A percentile compares a stretch with the other conserved stretches of the same genome.
Evolutionary conservation across 2,888 invertebrate species (phyloP).

Genomic region (Diarsia brunnea): DNA sequence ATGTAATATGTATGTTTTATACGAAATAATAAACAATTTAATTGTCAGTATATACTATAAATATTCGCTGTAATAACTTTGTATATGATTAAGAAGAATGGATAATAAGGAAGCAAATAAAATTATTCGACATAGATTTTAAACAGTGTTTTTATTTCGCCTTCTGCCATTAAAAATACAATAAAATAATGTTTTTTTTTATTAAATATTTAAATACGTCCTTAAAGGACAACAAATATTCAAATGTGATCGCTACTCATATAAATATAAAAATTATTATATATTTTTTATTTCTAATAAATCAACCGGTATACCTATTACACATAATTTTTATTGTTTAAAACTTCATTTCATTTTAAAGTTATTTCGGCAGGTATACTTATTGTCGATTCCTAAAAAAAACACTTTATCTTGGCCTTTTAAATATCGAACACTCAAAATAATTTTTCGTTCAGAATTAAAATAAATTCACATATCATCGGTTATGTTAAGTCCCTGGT

Average conservation of each 20-base stretch:
- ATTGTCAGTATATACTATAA: neutral
- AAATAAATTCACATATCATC: neutral
- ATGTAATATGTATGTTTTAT: neutral
- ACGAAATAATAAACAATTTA: conserved; percentile 20
- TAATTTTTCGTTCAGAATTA: neutral
- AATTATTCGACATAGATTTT: neutral
- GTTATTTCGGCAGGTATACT: neutral
- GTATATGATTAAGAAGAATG: neutral
- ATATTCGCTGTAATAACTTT: conserved; percentile 4
- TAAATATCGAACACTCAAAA: conserved; percentile 5
- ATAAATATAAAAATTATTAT: neutral
- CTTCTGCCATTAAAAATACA: conserved; percentile 10
- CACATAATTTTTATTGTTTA: neutral
- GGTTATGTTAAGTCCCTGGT: too few relatives aligned
- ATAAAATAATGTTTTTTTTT: conserved; percentile 1
- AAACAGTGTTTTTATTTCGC: neutral
- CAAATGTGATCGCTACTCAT: neutral
- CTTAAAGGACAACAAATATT: conserved; percentile 2
- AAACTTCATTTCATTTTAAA: neutral
- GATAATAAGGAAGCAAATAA: neutral
- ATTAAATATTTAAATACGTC: conserved; percentile 18
- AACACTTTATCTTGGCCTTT: neutral
- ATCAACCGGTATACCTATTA: neutral
- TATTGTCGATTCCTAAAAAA: neutral
- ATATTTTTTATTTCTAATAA: conserved; percentile 2